Evolutionary conservation across 2,888 invertebrate genomes (phyloP).

Genomic region (Oxyscelio sp.): DNA sequence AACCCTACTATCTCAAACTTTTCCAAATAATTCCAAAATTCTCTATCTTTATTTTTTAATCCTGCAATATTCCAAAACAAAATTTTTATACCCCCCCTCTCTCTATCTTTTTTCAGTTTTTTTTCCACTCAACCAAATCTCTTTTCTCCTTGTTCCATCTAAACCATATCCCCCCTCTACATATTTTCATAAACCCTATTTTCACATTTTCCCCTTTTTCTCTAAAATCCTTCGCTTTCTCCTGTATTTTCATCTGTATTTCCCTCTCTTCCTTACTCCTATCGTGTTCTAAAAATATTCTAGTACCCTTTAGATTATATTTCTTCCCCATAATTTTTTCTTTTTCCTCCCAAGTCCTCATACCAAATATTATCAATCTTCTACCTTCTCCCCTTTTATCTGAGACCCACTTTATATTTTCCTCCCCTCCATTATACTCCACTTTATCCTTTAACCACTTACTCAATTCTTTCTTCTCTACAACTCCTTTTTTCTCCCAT

Average conservation of each 20-base stretch:
- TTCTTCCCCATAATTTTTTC: constrained; percentile 13
- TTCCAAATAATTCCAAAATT: neutral
- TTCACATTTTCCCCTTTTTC: constrained; percentile 2
- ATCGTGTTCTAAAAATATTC: constrained; percentile 11
- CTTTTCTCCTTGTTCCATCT: no score
- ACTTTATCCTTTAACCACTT: neutral
- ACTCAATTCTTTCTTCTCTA: neutral
- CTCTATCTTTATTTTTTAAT: neutral
- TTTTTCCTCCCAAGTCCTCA: constrained; percentile 9
- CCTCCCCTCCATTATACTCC: neutral
- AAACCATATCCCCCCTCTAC: neutral
- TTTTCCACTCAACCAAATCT: no score
- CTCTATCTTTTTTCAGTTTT: no score
- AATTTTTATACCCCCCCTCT: neutral
- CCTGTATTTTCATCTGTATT: no score
- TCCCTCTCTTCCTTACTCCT: constrained; percentile 23
- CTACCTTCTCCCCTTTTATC: neutral
- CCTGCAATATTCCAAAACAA: neutral
- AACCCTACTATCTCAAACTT: neutral
- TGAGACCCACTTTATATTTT: neutral
- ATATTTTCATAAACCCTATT: neutral
- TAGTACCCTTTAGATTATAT: constrained; percentile 1
- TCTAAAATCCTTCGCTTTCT: neutral
- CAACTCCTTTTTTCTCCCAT: neutral
- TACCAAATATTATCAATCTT: neutral